Evolutionary conservation across 2,888 invertebrate species (phyloP).

Genomic region (Rhodophaea formosa): DNA sequence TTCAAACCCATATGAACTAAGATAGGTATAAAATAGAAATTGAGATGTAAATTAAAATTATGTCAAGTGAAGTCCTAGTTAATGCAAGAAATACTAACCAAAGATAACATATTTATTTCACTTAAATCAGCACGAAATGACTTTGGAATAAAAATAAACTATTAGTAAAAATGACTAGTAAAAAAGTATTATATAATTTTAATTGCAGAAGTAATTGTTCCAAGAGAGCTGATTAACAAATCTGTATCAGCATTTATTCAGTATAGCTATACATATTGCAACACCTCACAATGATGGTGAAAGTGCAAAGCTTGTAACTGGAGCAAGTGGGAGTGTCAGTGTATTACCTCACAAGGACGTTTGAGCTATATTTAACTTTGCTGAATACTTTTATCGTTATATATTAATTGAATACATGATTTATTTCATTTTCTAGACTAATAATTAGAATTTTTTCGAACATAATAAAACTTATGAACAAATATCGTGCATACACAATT

Average conservation of each 20-base stretch:
- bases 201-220: neutral
- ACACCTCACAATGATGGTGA: constrained; percentile 73
- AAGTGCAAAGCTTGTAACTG: constrained; percentile 66
- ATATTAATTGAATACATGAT: neutral
- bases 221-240: constrained; percentile 27
- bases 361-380: constrained; percentile 40
- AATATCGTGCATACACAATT: too few species aligned
- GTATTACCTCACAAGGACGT: constrained; percentile 72
- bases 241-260: constrained; percentile 36
- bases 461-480: too few species aligned
- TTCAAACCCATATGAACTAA: too few species aligned
- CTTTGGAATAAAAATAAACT: neutral
- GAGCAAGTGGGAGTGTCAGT: constrained; percentile 64
- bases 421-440: too few species aligned
- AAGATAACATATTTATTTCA: too few species aligned
- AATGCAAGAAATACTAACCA: too few species aligned
- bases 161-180: neutral
- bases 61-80: too few species aligned
- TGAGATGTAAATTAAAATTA: too few species aligned
- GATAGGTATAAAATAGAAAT: too few species aligned
- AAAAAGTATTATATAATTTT: neutral
- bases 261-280: constrained; percentile 48
- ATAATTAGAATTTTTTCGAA: too few species aligned
- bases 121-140: too few species aligned
- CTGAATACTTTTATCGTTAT: neutral